Evolutionary conservation across 2,113 vertebrate species (phyloP).

Genomic region (Hipposideros armiger): DNA sequence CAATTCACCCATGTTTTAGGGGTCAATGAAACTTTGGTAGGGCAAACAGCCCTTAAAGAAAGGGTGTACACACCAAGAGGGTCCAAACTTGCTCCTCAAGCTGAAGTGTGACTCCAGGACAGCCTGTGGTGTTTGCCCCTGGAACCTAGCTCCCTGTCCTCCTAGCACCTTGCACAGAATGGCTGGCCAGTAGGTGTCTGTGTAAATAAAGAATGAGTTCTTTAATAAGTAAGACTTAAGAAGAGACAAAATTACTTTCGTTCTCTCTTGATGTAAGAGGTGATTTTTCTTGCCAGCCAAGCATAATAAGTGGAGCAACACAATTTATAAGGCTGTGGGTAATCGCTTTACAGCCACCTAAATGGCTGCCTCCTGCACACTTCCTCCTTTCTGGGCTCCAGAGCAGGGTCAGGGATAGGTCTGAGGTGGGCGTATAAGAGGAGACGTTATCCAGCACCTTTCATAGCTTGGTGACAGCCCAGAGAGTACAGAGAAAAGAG

Average conservation of each 20-base stretch:
- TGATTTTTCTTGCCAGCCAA: neutral
- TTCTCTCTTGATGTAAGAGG: neutral
- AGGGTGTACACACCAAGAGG: too few relatives aligned
- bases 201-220: neutral
- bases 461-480: neutral
- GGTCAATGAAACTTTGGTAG: neutral
- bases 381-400: constrained; percentile 3
- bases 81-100: neutral
- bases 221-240: neutral
- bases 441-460: neutral
- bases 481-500: neutral
- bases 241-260: neutral
- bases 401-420: neutral
- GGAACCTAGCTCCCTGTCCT: too few relatives aligned
- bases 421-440: neutral
- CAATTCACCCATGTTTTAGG: neutral
- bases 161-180: neutral
- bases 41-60: neutral
- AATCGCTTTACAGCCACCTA: neutral
- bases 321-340: neutral
- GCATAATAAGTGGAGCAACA: neutral
- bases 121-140: neutral
- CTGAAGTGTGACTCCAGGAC: neutral
- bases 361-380: neutral
- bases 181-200: neutral